Base-by-base conservation (phyloP, 2,888 invertebrate genomes). In the Aleiodes leptofemur region DNA sequence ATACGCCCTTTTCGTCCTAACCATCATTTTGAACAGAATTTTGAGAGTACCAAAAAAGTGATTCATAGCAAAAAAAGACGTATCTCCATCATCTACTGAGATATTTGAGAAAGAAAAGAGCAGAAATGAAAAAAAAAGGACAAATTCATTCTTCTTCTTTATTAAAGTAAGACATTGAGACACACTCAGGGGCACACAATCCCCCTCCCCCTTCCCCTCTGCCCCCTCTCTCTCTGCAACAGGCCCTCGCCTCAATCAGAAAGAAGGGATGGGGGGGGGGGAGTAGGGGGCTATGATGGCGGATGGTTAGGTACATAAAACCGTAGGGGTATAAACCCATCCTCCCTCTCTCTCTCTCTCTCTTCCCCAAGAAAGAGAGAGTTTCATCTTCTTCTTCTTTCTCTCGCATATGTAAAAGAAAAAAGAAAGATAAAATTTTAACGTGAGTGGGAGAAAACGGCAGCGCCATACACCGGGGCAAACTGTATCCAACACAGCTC, bases 141-240 rank as follows among this genome's bases (percentile, higher is more conserved):
- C 23, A 23, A 23, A 23, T 23, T 23, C 64, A 64, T 34, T 72
- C 14, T 7, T 34, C 53, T 55, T 64, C 74, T 73, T 29, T 14
- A 53, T 61, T 78, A 79, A 76, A 89, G 87, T 88, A 88, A 89
- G 89, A 89, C 89, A 88, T 89, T 87, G 88, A 87, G 88, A 86
- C 87, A 23, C 23, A 78, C 78, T 78, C 79, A 78, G 68, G 70
- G 77, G 78, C 74, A 71, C 31, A 38, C 14, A 43, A n/a, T 1
- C 23, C 23, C 23, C 23, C 23, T 23, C 55, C 69, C 61, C 57
- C 59, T 16, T 56, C 72, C 59, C 57, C 51, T 14, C 9, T 72
- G n/a, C 57, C 51, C 56, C 53, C 68, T 59, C 59, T 57, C 50
- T 59, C 34, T 53, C 34, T 23, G 29, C 6, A 14, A 11, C 13